Conservation (phyloP, 2,113 vertebrate genomes). For the Dromaius novaehollandiae region DNA sequence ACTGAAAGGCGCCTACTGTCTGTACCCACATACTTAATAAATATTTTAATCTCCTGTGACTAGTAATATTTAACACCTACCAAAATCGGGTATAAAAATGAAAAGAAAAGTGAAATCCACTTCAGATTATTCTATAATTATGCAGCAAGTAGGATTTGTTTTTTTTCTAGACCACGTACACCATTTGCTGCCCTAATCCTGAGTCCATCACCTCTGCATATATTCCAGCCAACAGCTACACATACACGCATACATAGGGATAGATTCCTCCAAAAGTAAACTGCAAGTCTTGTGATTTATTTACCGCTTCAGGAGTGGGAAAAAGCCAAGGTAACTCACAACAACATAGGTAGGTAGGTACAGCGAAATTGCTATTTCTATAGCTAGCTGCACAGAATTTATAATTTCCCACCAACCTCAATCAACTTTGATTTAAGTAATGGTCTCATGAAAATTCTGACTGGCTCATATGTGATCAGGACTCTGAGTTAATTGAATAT, state of each 20-base stretch:
- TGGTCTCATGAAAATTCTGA: not conserved
- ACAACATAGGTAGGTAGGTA: not conserved
- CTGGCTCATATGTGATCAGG: not conserved
- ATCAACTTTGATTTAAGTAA: not conserved
- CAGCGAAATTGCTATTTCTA: not conserved
- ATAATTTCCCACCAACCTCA: not conserved
- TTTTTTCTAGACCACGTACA: conserved; percentile 10
- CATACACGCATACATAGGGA: not conserved
- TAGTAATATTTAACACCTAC: not conserved
- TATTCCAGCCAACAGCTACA: not conserved
- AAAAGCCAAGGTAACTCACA: not conserved
- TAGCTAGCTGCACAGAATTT: not conserved
- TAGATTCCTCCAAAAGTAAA: not conserved
- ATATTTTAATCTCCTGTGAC: not conserved
- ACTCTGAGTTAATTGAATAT: not conserved
- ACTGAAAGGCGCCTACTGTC: not conserved
- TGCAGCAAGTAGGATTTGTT: not conserved
- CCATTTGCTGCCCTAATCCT: not conserved
- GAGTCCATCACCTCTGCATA: not conserved
- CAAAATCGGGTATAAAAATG: not conserved
- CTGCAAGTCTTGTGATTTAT: not conserved
- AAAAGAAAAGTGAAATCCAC: not conserved
- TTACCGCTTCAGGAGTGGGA: not conserved
- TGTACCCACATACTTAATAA: not conserved
- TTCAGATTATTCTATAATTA: not conserved